Conservation (phyloP, 2,888 invertebrate genomes). For the Phyto melanocephala region DNA sequence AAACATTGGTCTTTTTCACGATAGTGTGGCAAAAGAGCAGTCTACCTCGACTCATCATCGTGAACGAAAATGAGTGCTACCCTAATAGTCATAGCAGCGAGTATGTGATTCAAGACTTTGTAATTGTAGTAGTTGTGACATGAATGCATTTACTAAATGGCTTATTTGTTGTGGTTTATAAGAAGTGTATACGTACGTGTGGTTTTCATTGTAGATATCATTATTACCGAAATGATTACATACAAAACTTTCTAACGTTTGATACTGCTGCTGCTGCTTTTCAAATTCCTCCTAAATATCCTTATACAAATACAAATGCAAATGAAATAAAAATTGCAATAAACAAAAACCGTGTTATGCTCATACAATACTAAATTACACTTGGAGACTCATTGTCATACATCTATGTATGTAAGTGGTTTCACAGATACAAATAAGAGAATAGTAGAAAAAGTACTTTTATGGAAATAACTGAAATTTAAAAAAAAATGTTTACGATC, state of each 20-base stretch:
- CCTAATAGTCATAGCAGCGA: too few relatives aligned
- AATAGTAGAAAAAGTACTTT: neutral
- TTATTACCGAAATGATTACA: constrained; percentile 22
- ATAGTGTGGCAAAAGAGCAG: too few relatives aligned
- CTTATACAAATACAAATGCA: neutral
- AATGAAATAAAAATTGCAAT: constrained; percentile 34
- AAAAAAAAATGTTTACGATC: too few relatives aligned
- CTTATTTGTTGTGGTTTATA: constrained; percentile 59
- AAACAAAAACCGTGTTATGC: constrained; percentile 12
- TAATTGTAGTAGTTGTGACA: neutral
- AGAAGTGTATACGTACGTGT: constrained; percentile 50
- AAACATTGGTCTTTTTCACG: too few relatives aligned
- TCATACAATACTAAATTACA: too few relatives aligned
- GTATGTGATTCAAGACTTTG: neutral
- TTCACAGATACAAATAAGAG: constrained; percentile 2
- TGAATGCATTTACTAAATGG: constrained; percentile 59
- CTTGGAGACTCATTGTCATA: too few relatives aligned
- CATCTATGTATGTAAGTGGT: neutral
- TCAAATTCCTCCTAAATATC: constrained; percentile 10
- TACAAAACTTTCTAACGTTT: neutral
- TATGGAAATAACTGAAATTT: too few relatives aligned
- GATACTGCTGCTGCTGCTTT: neutral
- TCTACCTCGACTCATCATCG: too few relatives aligned
- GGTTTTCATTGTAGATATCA: constrained; percentile 34
- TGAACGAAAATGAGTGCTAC: too few relatives aligned